These are phyloP conservation scores for Phycodurus eques DNA, from an alignment of 2,113 vertebrate genomes.

Conservation along the genomic window DNA sequence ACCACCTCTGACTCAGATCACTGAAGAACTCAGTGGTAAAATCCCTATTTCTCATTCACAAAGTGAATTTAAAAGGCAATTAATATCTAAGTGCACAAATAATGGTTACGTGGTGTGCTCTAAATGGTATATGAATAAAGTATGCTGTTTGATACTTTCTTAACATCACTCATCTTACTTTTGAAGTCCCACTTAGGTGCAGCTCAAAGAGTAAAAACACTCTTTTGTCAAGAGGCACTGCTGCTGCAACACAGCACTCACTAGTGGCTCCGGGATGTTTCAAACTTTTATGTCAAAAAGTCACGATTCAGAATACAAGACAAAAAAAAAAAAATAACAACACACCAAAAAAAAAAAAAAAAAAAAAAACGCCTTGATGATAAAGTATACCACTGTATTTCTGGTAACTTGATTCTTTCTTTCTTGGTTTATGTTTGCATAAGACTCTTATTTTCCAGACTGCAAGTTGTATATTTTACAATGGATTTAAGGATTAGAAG, in stretches of 20 bases:
- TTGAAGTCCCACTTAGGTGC: conserved; percentile 43
- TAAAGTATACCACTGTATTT: conserved; percentile 11
- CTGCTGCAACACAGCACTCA: conserved; percentile 39
- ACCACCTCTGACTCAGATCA: not conserved
- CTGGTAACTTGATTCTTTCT: conserved; percentile 19
- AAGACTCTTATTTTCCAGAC: conserved; percentile 26
- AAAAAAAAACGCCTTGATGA: conserved; percentile 19
- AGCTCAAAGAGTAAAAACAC: conserved; percentile 51
- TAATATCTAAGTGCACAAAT: not conserved
- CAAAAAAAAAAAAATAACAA: conserved; percentile 1
- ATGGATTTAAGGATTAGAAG: conserved; percentile 54
- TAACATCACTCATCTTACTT: conserved; percentile 46
- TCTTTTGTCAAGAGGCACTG: conserved; percentile 31
- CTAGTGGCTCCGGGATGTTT: conserved; percentile 50
- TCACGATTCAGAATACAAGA: conserved; percentile 14
- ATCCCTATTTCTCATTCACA: not conserved
- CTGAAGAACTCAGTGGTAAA: not conserved
- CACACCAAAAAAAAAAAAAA: not conserved
- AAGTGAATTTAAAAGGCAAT: not conserved
- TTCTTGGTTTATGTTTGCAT: conserved; percentile 23
- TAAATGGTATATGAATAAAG: conserved; percentile 11
- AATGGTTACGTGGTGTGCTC: not conserved
- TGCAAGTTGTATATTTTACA: conserved; percentile 27
- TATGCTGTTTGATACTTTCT: conserved; percentile 2
- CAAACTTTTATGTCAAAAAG: conserved; percentile 39